phyloP scores from a whole-genome alignment of 1,140 invertebrate genomes.

The Neodiprion fabricii region DNA sequence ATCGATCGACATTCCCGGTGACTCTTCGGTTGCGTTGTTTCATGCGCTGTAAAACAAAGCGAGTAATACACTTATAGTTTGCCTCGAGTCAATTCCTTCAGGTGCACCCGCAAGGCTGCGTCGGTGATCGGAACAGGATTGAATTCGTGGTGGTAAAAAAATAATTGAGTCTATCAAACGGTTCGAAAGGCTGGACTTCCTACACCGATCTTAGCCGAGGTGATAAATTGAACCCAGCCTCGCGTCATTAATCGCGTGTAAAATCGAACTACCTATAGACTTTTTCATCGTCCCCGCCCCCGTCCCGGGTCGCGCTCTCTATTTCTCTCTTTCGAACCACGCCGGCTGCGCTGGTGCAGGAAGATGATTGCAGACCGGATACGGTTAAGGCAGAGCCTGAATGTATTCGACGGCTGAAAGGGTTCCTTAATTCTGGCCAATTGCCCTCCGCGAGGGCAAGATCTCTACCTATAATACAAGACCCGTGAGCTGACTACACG shows the following conservation, averaged over 20 bases:
- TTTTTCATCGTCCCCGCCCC: too few species aligned
- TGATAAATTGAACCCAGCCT: too few species aligned
- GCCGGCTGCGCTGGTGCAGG: background rate
- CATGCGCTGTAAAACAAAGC: too few species aligned
- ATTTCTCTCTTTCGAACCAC: too few species aligned
- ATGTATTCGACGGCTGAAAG: background rate
- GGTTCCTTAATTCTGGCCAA: slow-evolving; percentile 4
- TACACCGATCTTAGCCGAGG: too few species aligned
- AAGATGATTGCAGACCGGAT: background rate
- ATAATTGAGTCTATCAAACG: slow-evolving; percentile 3
- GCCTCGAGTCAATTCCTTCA: background rate
- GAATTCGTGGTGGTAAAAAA: background rate
- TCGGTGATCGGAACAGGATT: background rate
- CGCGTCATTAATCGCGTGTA: too few species aligned
- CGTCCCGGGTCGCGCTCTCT: too few species aligned
- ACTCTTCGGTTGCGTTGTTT: too few species aligned
- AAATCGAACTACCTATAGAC: too few species aligned
- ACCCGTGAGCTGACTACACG: background rate
- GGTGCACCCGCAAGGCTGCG: too few species aligned
- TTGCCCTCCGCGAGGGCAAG: background rate
- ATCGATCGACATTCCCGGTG: too few species aligned
- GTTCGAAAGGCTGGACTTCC: background rate
- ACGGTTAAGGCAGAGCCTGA: background rate
- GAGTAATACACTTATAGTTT: background rate
- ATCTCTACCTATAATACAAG: background rate